Evolutionary conservation across 2,888 invertebrate species (phyloP), one percentile per base, ranked within the genome.

Genomic region (Chloroclystis v-ata): DNA sequence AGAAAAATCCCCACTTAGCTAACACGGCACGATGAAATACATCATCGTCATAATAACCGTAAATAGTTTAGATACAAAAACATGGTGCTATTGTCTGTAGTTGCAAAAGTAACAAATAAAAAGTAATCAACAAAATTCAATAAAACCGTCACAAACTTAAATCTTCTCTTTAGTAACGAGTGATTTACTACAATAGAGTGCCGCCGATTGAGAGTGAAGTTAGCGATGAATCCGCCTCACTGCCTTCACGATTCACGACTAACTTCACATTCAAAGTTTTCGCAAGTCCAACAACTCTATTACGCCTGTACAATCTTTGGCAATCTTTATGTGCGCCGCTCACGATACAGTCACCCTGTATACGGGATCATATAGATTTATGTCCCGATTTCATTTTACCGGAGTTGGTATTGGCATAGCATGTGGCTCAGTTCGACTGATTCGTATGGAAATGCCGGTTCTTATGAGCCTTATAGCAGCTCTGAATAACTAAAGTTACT

Each of bases 341-440:
- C 26, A 12, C 26, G 38, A 38, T 38, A 26, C 38, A 16, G 10
- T 13, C 28, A 39, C 12, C 41, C 41, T 52, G 47, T 56, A 54
- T 58, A 55, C 47, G 47, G 43, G 38, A 39, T 45, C 56, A 44
- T 44, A 44, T 41, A 56, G 57, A 60, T 60, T 57, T 60, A 57
- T 57, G 58, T 49, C 52, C 49, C 59, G 56, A 57, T 60, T 52
- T 44, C 47, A 51, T 59, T 59, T 49, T 54, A 33, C 46, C 37
- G 51, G 47, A 53, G 47, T 35, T 10, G 35, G 20, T 35, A 16
- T n/a, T 20, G 35, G 26, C 20, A 9, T 26, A 16, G 20, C 58
- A 58, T 59, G 54, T 56, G 56, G 56, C 53, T 45, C 54, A 54
- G 56, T 53, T 45, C 54, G 47, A 49, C 50, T 54, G 59, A 49